Base-by-base conservation (phyloP, 2,888 invertebrate genomes). In the Alcis repandata region DNA sequence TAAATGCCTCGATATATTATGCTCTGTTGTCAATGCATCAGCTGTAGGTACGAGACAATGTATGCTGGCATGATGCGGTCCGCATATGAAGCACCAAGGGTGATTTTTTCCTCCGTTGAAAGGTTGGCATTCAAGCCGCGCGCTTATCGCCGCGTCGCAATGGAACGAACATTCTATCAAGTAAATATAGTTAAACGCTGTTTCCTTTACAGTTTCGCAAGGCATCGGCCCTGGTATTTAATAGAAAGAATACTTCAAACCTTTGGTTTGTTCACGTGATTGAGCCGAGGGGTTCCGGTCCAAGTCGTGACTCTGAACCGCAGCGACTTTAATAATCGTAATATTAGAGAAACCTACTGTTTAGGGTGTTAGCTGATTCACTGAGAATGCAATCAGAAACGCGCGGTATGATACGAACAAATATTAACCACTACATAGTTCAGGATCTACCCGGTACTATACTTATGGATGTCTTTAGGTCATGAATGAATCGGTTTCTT, bases 61-160 rank as follows among this genome's bases (percentile, higher is more conserved):
- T 63, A 70, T 72, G 57, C 45, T 19, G 41, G 67, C 63, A 54
- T 33, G 52, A 56, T 60, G 59, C 63, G 58, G 59, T 46, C 33
- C 43, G 61, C 59, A 66, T 63, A 70, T 58, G 62, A 59, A 70
- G 53, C 48, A 33, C 57, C 71, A 70, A 72, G 69, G 72, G 68
- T 63, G 45, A 67, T 65, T 72, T 72, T 73, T 72, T 72, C 52
- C 60, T 59, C 52, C 49, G 41, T 63, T 68, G 52, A 64, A 63
- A 71, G 59, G 69, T 80, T 77, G 78, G 79, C 77, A 87, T 86
- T 78, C 82, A 67, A 72, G 72, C 73, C 78, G 74, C 72, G 69
- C 75, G 71, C 70, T 63, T 69, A 68, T 70, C 68, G 72, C 68
- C 70, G 66, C 70, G 73, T 75, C 69, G 71, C 71, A 68, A 73